phyloP scores from a whole-genome alignment of 1,140 invertebrate genomes.

The Leptopilina boulardi region DNA sequence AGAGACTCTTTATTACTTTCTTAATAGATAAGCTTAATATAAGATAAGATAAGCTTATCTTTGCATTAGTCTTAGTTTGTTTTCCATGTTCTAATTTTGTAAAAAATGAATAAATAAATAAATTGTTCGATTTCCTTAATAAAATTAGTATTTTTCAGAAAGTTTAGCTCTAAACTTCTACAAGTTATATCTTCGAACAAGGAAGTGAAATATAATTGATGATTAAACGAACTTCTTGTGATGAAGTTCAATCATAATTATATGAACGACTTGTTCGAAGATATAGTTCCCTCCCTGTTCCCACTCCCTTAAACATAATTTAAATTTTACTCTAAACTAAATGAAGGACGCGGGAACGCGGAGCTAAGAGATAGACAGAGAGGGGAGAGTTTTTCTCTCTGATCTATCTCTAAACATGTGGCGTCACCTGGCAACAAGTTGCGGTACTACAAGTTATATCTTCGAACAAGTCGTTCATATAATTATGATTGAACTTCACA shows the following conservation, averaged over 20 bases:
- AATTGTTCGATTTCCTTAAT: background rate
- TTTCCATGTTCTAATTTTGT: background rate
- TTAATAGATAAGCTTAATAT: too few species aligned
- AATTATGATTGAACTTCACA: too few species aligned
- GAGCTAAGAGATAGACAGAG: too few species aligned
- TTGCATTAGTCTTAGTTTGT: too few species aligned
- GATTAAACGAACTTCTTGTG: slow-evolving; percentile 26
- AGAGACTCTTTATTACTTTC: too few species aligned
- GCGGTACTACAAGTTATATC: too few species aligned
- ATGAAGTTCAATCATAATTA: background rate
- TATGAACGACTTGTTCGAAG: too few species aligned
- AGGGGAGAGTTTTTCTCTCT: too few species aligned
- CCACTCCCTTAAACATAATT: background rate
- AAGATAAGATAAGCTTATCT: background rate
- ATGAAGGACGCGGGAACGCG: background rate
- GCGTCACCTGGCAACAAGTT: too few species aligned
- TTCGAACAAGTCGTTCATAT: too few species aligned
- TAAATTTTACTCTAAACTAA: background rate
- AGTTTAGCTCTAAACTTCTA: slow-evolving; percentile 29
- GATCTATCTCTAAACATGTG: too few species aligned
- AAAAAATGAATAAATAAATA: background rate
- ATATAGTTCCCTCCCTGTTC: background rate
- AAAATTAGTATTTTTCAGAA: background rate
- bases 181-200: slow-evolving; percentile 21
- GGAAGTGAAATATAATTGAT: slow-evolving; percentile 27